Conservation (phyloP, 2,113 vertebrate species). For the Misgurnus anguillicaudatus region DNA sequence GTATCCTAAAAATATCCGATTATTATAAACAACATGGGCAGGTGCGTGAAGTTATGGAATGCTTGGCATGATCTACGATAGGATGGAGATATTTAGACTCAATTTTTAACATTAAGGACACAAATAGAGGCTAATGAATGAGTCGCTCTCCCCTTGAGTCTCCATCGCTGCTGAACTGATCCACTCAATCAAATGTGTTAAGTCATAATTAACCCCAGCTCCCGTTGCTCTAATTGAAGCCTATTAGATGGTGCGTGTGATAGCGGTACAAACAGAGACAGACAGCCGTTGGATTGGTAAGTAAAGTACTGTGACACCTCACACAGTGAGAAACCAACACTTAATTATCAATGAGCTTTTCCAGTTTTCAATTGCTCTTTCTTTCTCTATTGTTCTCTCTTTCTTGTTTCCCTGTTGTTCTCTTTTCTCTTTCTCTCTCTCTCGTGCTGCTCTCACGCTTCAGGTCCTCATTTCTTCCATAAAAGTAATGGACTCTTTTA, state of each 20-base stretch:
- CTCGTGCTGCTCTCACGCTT: constrained; percentile 52
- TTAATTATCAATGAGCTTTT: constrained; percentile 87
- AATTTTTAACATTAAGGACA: constrained; percentile 39
- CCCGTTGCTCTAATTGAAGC: constrained; percentile 79
- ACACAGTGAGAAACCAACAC: constrained; percentile 80
- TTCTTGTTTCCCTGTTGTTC: background rate
- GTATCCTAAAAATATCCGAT: background rate
- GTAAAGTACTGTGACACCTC: constrained; percentile 77
- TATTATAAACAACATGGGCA: constrained; percentile 24
- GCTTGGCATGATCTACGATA: constrained; percentile 58
- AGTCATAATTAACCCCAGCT: constrained; percentile 81
- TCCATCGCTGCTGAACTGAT: constrained; percentile 70
- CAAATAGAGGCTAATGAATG: constrained; percentile 65
- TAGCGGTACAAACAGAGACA: constrained; percentile 75
- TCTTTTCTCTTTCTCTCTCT: constrained; percentile 35
- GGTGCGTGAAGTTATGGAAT: constrained; percentile 43
- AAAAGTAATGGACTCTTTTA: constrained; percentile 79
- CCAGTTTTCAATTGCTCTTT: constrained; percentile 68
- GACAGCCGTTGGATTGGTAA: constrained; percentile 76
- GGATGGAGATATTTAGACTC: constrained; percentile 14
- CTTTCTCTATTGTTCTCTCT: background rate
- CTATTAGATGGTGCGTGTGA: constrained; percentile 76
- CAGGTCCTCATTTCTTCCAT: constrained; percentile 75
- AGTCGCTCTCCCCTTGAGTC: constrained; percentile 59
- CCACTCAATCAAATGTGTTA: constrained; percentile 79